phyloP scores from a whole-genome alignment of 2,113 vertebrate species.

The Nematolebias whitei region DNA sequence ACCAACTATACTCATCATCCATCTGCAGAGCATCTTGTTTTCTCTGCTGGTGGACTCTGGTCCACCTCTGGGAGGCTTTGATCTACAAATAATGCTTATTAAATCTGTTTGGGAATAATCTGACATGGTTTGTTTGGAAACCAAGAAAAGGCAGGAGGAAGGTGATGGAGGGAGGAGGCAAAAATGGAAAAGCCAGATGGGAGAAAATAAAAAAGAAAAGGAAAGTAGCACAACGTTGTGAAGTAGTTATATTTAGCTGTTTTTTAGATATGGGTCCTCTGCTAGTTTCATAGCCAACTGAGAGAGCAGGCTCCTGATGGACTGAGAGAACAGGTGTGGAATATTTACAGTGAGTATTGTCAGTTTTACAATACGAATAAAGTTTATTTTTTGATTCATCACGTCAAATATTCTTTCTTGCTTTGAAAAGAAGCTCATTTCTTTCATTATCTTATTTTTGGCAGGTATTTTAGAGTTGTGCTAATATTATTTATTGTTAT shows the following conservation, averaged over 20 bases:
- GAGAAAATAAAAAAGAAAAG: slow-evolving; percentile 2
- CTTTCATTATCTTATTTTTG: background rate
- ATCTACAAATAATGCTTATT: slow-evolving; percentile 71
- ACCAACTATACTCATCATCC: background rate
- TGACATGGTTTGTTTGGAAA: background rate
- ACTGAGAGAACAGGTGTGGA: slow-evolving; percentile 9
- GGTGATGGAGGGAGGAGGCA: background rate
- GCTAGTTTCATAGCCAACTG: slow-evolving; percentile 50
- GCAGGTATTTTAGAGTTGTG: background rate
- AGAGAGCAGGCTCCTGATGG: slow-evolving; percentile 13
- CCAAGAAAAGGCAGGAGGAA: background rate
- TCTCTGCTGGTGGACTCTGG: slow-evolving; percentile 33
- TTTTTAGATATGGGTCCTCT: slow-evolving; percentile 37
- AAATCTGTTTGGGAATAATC: slow-evolving; percentile 11
- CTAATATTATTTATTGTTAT: background rate
- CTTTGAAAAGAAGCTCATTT: background rate
- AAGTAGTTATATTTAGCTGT: slow-evolving; percentile 64
- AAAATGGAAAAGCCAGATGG: slow-evolving; percentile 12
- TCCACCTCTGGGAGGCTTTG: slow-evolving; percentile 55
- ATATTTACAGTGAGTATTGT: slow-evolving; percentile 5
- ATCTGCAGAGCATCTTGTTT: slow-evolving; percentile 45
- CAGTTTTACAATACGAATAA: background rate
- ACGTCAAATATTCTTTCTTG: background rate
- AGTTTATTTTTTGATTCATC: background rate
- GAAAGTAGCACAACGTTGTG: slow-evolving; percentile 47